Evolutionary conservation across 2,797 vertebrate genomes (phyloP).

Genomic region (Lagorchestes hirsutus): DNA sequence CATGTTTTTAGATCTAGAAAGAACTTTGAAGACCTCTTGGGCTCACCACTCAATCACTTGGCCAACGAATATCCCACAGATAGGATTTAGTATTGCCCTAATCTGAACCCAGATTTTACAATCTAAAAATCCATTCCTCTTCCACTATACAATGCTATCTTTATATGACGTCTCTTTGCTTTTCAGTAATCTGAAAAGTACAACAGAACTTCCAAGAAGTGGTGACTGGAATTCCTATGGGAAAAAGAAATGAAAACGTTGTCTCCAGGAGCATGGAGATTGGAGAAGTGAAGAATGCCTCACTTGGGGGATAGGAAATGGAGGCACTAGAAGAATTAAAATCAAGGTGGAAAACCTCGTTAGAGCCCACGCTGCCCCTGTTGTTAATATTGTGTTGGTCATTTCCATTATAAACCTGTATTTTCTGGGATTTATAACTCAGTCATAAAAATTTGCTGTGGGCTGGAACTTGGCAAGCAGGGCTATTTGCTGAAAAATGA

Average conservation of each 20-base stretch:
- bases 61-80: not conserved
- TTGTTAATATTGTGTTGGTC: slow-evolving; percentile 29
- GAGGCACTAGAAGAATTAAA: not conserved
- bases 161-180: not conserved
- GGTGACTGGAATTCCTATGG: not conserved
- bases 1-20: not conserved
- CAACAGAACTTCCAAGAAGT: not conserved
- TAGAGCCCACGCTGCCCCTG: not conserved
- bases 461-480: slow-evolving; percentile 64
- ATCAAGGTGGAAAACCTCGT: not conserved
- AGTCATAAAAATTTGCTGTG: slow-evolving; percentile 54
- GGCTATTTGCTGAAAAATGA: slow-evolving; percentile 48
- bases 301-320: not conserved
- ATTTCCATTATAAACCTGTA: slow-evolving; percentile 43
- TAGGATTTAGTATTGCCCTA: not conserved
- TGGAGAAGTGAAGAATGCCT: not conserved
- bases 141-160: not conserved
- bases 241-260: not conserved
- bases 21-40: not conserved
- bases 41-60: not conserved
- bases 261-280: not conserved
- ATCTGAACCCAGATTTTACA: not conserved
- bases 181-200: not conserved
- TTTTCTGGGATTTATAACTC: slow-evolving; percentile 1
- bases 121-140: not conserved